These are phyloP conservation scores for Lindbergichthys nudifrons DNA, from an alignment of 2,797 vertebrate genomes.

Conservation along the genomic window DNA sequence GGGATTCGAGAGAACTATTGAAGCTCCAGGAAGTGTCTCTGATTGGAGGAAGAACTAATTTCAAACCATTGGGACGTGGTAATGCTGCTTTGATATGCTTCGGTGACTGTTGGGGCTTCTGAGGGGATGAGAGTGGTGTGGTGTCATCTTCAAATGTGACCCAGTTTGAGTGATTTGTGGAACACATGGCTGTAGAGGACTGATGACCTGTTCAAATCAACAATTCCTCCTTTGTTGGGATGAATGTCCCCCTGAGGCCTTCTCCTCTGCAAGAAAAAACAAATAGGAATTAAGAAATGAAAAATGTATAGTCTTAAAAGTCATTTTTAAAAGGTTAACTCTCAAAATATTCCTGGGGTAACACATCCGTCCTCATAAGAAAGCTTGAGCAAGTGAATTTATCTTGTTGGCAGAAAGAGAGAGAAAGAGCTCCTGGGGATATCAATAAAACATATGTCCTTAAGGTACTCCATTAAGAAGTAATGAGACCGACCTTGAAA, in stretches of 20 bases:
- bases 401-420: constrained; percentile 1
- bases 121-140: constrained; percentile 84
- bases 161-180: constrained; percentile 94
- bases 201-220: constrained; percentile 25
- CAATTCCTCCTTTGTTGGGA: constrained; percentile 46
- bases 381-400: constrained; percentile 17
- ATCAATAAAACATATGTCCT: constrained; percentile 54
- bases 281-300: constrained; percentile 13
- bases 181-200: constrained; percentile 87
- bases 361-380: constrained; percentile 17
- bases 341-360: background rate
- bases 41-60: constrained; percentile 87
- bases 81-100: constrained; percentile 79
- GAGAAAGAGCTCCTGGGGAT: constrained; percentile 3
- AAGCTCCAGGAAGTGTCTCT: constrained; percentile 86
- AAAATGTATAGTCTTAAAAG: background rate
- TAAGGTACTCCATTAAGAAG: constrained; percentile 43
- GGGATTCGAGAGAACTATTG: constrained; percentile 87
- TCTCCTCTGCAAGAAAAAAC: constrained; percentile 64
- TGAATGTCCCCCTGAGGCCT: constrained; percentile 26
- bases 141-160: constrained; percentile 98
- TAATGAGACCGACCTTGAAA: constrained; percentile 48
- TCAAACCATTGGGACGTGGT: constrained; percentile 91
- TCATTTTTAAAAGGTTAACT: background rate
- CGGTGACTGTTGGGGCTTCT: constrained; percentile 79